phyloP scores from a whole-genome alignment of 2,888 invertebrate species.

The Ferdinandea cuprea region DNA sequence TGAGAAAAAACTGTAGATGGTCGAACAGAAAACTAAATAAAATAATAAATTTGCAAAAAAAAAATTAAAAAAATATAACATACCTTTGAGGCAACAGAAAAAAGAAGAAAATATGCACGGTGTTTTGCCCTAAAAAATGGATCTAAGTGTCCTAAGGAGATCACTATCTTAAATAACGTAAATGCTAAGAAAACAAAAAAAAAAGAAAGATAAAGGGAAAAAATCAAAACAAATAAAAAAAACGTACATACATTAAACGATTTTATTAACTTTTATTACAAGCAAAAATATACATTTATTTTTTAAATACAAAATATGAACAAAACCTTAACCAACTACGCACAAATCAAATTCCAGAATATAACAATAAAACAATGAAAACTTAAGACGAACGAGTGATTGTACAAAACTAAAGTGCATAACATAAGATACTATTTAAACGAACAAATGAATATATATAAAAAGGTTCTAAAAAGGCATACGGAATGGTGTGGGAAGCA shows the following conservation, averaged over 20 bases:
- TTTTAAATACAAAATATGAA: conserved; percentile 23
- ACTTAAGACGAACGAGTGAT: conserved; percentile 49
- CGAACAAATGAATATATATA: conserved; percentile 31
- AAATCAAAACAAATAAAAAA: conserved; percentile 13
- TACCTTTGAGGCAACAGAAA: conserved; percentile 53
- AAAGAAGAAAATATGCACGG: conserved; percentile 13
- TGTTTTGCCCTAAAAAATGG: conserved; percentile 43
- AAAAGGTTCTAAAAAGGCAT: conserved; percentile 81
- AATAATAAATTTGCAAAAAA: conserved; percentile 65
- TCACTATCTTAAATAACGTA: conserved; percentile 44
- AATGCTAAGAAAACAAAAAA: conserved; percentile 47
- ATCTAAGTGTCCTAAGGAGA: conserved; percentile 48
- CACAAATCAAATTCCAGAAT: conserved; percentile 23
- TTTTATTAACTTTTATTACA: conserved; percentile 32
- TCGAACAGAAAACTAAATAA: conserved; percentile 73
- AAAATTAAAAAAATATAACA: conserved; percentile 9
- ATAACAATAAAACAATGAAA: conserved; percentile 45
- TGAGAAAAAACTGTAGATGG: conserved; percentile 75
- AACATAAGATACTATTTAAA: conserved; percentile 14
- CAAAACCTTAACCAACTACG: conserved; percentile 26
- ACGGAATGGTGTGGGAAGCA: conserved; percentile 84
- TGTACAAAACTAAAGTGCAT: conserved; percentile 62
- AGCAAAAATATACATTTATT: conserved; percentile 32
- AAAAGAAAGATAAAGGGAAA: conserved; percentile 24
- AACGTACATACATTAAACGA: conserved; percentile 9